These are phyloP conservation scores for Trichogramma pretiosum DNA, from an alignment of 1,140 invertebrate species.

Conservation along the genomic window DNA sequence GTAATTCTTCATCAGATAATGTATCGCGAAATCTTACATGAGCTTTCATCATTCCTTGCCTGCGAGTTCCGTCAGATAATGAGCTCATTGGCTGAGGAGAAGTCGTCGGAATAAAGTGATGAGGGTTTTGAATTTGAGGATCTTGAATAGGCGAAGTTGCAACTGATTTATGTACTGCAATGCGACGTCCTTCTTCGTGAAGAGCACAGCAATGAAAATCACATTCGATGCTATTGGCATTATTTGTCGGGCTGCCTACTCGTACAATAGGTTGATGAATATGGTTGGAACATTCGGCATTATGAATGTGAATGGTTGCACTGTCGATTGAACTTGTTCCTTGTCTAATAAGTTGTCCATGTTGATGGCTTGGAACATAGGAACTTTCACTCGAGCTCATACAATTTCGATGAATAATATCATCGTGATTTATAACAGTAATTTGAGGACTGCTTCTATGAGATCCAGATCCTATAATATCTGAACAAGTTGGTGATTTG, in stretches of 20 bases:
- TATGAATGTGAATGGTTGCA: conserved; percentile 70
- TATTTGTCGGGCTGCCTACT: conserved; percentile 48
- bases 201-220: conserved; percentile 92
- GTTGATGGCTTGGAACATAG: conserved; percentile 39
- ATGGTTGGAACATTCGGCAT: conserved; percentile 71
- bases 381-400: conserved; percentile 39
- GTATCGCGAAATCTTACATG: conserved; percentile 45
- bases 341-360: conserved; percentile 51
- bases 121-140: conserved; percentile 41
- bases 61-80: conserved; percentile 42
- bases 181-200: conserved; percentile 82
- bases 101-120: conserved; percentile 41
- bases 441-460: conserved; percentile 70
- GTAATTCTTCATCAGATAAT: conserved; percentile 43
- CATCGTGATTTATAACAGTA: conserved; percentile 84
- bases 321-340: conserved; percentile 64
- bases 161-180: conserved; percentile 82
- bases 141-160: conserved; percentile 87
- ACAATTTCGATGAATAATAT: conserved; percentile 44
- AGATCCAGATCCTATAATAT: conserved; percentile 30
- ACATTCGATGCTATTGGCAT: conserved; percentile 60
- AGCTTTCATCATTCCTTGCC: conserved; percentile 41
- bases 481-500: conserved; percentile 13
- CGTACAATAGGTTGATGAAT: conserved; percentile 55
- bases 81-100: conserved; percentile 49